phyloP scores from a whole-genome alignment of 2,113 vertebrate species.

The Opisthocomus hoazin region DNA sequence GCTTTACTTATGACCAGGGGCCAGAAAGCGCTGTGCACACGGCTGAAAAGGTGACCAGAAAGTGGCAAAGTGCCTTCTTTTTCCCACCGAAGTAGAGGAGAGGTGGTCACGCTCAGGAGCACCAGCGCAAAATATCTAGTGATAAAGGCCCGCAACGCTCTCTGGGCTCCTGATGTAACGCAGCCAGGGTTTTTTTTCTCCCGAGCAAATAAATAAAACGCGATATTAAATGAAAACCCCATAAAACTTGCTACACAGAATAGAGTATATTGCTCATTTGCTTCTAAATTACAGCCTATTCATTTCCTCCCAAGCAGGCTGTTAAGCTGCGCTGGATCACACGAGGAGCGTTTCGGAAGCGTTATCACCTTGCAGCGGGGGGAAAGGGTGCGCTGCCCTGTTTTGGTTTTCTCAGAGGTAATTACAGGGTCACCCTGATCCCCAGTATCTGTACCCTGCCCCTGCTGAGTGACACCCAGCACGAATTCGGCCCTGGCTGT shows the following conservation, averaged over 20 bases:
- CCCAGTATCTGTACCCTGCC: neutral
- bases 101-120: neutral
- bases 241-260: conserved; percentile 21
- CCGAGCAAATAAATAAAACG: conserved; percentile 33
- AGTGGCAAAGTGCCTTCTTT: neutral
- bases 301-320: conserved; percentile 32
- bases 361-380: neutral
- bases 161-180: neutral
- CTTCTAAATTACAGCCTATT: conserved; percentile 39
- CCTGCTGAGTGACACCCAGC: conserved; percentile 1
- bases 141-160: neutral
- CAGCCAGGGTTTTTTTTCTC: neutral
- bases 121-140: neutral
- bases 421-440: conserved; percentile 35
- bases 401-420: neutral
- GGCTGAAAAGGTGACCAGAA: neutral
- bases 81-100: neutral
- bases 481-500: conserved; percentile 10
- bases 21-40: neutral
- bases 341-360: conserved; percentile 17
- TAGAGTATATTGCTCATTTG: conserved; percentile 25
- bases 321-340: neutral
- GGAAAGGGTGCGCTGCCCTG: neutral
- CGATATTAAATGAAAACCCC: conserved; percentile 38
- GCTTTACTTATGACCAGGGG: neutral